Conservation (phyloP, 2,797 vertebrate genomes). For the Myotis vivesi region DNA sequence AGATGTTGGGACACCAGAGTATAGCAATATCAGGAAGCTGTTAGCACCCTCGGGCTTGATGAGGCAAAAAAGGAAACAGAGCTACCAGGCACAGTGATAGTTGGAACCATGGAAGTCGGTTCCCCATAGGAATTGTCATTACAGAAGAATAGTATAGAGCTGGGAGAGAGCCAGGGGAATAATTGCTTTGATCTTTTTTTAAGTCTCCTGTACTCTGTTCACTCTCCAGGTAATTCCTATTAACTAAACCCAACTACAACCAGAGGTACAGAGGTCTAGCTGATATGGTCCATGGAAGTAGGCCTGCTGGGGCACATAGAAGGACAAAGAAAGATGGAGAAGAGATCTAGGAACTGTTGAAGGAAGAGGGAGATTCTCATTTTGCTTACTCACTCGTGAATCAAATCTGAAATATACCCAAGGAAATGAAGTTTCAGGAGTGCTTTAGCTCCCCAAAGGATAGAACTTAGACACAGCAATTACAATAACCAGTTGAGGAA, state of each 20-base stretch:
- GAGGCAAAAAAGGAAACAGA: neutral
- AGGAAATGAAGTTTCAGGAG: conserved; percentile 19
- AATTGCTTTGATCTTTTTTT: neutral
- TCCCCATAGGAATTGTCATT: neutral
- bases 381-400: neutral
- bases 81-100: neutral
- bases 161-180: neutral
- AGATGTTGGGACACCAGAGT: neutral
- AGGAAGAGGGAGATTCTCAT: neutral
- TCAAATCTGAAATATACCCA: neutral
- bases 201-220: neutral
- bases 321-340: neutral
- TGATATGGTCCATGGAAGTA: neutral
- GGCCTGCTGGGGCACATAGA: neutral
- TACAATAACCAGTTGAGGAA: neutral
- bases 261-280: neutral
- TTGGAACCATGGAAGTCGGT: neutral
- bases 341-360: neutral
- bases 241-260: neutral
- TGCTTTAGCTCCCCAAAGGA: neutral
- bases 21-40: neutral
- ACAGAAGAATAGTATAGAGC: neutral
- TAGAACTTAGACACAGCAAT: neutral
- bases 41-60: neutral
- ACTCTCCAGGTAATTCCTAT: neutral